Evolutionary conservation across 1,140 invertebrate species (phyloP), one percentile per base, ranked within the genome.

Genomic region (Drosophila obscura): DNA sequence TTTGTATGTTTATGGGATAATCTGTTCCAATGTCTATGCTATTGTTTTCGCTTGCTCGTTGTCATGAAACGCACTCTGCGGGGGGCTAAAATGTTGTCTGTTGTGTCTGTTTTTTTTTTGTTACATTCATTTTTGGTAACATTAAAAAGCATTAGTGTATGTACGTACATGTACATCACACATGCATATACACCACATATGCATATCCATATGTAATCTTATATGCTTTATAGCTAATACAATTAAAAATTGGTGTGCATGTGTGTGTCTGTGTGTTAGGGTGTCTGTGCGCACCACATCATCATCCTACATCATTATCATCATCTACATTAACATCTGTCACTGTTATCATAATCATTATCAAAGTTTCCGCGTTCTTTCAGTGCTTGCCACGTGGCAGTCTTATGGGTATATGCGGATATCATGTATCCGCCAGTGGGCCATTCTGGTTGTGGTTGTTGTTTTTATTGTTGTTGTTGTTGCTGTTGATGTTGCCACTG

Each of bases 371-470:
- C 41, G 22, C 35, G 26, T 67, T 66, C 22, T 11, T 58, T 79
- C 79, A 87, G 61, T 83, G 83, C 58, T 83, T 87, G 79, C 79
- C 72, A 58, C 83, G 83, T 49, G 83, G 79, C 59, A 87, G 80
- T 73, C 79, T 78, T 57, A 88, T 88, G 63, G 83, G 83, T 77
- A 88, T 88, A 68, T 88, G 83, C 67, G 79, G 79, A 87, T 87
- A 87, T 87, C 83, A 87, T 87, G 83, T 87, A 75, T 87, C 83
- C 61, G 77, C 72, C 48, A 80, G 19, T 58, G 83, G 79, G 62
- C 53, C 72, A 52, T 68, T 77, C 66, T 76, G 62, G 51, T 83
- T 66, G 65, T 62, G 66, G 58, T 65, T 69, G 51, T 46, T 63
- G 13, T 68, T 72, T 51, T 58, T 43, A 19, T 68, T 66, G 52